These are phyloP conservation scores for Prunella fulvescens DNA, from an alignment of 2,113 vertebrate species.

Conservation along the genomic window DNA sequence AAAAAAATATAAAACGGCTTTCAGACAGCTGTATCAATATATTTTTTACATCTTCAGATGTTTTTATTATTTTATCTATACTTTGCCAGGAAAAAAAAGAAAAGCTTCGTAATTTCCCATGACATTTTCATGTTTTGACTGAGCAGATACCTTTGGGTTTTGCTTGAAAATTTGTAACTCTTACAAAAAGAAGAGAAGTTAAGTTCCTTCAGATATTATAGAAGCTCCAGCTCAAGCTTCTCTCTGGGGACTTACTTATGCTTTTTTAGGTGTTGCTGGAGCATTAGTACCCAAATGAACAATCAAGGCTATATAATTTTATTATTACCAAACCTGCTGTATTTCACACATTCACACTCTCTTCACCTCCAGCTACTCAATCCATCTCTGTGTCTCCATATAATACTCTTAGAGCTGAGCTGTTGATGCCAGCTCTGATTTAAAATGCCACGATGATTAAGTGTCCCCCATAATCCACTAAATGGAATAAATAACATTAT, in stretches of 20 bases:
- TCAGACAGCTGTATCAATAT: not conserved
- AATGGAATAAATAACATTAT: slow-evolving; percentile 53
- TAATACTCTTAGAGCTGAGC: not conserved
- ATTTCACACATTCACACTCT: slow-evolving; percentile 30
- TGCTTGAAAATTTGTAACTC: not conserved
- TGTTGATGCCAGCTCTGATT: not conserved
- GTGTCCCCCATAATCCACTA: not conserved
- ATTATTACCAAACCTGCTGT: not conserved
- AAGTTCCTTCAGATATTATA: not conserved
- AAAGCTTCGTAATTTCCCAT: not conserved
- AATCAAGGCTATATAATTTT: not conserved
- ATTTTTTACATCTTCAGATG: not conserved
- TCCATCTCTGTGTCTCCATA: not conserved
- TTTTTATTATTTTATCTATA: not conserved
- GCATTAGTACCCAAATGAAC: not conserved
- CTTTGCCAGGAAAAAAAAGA: not conserved
- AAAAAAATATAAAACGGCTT: not conserved
- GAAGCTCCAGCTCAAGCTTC: not conserved
- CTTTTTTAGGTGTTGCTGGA: not conserved
- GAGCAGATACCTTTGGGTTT: not conserved
- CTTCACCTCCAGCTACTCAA: not conserved
- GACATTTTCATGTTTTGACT: not conserved
- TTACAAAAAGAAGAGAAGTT: not conserved
- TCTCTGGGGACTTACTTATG: not conserved
- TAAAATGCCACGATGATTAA: not conserved